Base-by-base conservation (phyloP, 2,888 invertebrate species). In the Phalera bucephala region DNA sequence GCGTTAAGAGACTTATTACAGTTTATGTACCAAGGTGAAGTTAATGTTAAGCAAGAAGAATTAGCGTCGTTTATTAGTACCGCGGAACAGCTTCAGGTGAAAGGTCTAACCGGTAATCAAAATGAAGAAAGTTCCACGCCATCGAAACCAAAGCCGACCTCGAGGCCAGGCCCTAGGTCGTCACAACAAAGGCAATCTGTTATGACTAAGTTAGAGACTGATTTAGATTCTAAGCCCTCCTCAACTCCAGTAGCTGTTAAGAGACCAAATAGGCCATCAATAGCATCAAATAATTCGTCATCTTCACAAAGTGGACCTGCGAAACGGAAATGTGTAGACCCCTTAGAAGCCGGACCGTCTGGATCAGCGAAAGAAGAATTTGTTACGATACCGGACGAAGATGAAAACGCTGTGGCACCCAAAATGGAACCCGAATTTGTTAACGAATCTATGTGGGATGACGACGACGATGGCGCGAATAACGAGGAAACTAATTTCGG, bases 1-100 rank as follows among this genome's bases (percentile, higher is more conserved):
- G 93, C 93, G 65, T 85, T 93, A 69, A 91, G 92, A 82, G 93
- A 93, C 83, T 90, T 93, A 74, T 91, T 93, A 82, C 93, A 93
- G 74, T 93, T 93, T 83, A 93, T 93, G 93, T 93, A 93, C 70
- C 93, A 93, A 80, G 93, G 93, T 50, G 93, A 93, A 84, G 93
- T 93, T 66, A 93, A 93, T 90, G 93, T 93, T 66, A 92, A 93
- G 79, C 93, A 93, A 84, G 93, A 93, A 81, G 93, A 93, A 49
- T 91, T 93, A 80, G 92, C 93, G 64, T 92, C 93, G 63, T 93
- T 93, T 87, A 92, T 93, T 74, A 93, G 93, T 86, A 93, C 93
- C 71, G 93, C 93, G 75, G 93, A 93, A 88, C 93, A 93, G 66
- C 88, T 93, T 74, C 93, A 93, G 91, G 93, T 93, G 50, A 93